Evolutionary conservation across 2,888 invertebrate species (phyloP), one percentile per base, ranked within the genome.

Genomic region (Ectemnius cavifrons): DNA sequence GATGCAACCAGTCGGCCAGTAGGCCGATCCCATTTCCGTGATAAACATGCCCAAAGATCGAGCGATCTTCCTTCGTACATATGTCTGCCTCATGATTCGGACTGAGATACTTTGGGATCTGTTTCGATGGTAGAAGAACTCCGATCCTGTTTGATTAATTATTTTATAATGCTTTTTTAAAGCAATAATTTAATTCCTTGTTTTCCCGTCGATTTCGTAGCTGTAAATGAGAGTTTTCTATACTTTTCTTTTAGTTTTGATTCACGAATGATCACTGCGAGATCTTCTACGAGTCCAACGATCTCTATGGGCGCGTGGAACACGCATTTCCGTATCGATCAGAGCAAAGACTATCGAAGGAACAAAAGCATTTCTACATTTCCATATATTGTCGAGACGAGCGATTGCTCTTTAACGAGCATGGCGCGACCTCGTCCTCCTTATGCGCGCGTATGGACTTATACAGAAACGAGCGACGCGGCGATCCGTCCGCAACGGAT

Each of bases 21-120:
- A 67, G 74, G 71, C 66, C 71, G 73, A 71, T 71, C 58, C 37
- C 63, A 66, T 71, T 71, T 74, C 56, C 71, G 63, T 56, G 58
- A 47, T 63, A 59, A 66, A 60, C 63, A 52, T 45, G 18, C n/a
- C 27, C 47, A 52, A 49, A 57, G 37, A 37, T 37, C 37, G 37
- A 37, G 37, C 37, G 37, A 37, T 37, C 8, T 37, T 37, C 37
- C 8, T 37, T 2, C 1, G 11, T 37, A 37, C 5, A 37, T 8
- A 11, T 37, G 37, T 37, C 8, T 37, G 0, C 23, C 23, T 3
- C 3, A 1, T 2, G 3, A 37, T 11, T 4, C 37, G 4, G 1
- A 37, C 37, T 37, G 2, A 0, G 37, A 37, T 8, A 37, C 37
- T 23, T 23, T 23, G 1, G 20, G 1, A 20, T 20, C 20, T 20